Evolutionary conservation across 2,888 invertebrate species (phyloP).

Genomic region (Baronia brevicornis): DNA sequence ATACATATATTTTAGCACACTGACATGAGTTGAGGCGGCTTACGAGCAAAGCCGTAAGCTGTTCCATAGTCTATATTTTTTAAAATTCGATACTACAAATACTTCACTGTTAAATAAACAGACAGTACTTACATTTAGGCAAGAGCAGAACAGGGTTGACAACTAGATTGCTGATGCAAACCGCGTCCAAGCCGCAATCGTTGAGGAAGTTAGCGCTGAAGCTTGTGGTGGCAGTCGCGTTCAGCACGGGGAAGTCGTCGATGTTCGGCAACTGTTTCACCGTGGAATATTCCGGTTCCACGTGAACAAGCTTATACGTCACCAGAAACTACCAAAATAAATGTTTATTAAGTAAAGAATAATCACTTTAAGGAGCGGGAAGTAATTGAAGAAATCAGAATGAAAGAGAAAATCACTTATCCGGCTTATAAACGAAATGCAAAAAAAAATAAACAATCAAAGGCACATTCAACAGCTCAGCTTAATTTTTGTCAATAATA

Average conservation of each 20-base stretch:
- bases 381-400: not conserved
- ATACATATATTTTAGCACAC: too few species aligned
- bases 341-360: constrained; percentile 1
- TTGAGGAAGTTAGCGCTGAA: constrained; percentile 93
- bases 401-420: not conserved
- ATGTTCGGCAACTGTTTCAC: constrained; percentile 79
- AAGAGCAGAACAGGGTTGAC: constrained; percentile 78
- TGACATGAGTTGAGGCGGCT: too few species aligned
- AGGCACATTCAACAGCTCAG: too few species aligned
- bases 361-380: too few species aligned
- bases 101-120: too few species aligned
- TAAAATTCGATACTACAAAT: not conserved
- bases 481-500: too few species aligned
- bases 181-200: constrained; percentile 91
- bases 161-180: constrained; percentile 88
- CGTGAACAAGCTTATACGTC: constrained; percentile 86
- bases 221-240: constrained; percentile 87
- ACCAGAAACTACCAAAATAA: constrained; percentile 79
- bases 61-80: too few species aligned
- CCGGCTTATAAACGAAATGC: too few species aligned
- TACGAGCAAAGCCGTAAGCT: too few species aligned
- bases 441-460: too few species aligned
- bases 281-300: constrained; percentile 73
- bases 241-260: constrained; percentile 89
- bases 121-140: constrained; percentile 59